Conservation (phyloP, 2,888 invertebrate species). For the Amblyjoppa fuscipennis region DNA sequence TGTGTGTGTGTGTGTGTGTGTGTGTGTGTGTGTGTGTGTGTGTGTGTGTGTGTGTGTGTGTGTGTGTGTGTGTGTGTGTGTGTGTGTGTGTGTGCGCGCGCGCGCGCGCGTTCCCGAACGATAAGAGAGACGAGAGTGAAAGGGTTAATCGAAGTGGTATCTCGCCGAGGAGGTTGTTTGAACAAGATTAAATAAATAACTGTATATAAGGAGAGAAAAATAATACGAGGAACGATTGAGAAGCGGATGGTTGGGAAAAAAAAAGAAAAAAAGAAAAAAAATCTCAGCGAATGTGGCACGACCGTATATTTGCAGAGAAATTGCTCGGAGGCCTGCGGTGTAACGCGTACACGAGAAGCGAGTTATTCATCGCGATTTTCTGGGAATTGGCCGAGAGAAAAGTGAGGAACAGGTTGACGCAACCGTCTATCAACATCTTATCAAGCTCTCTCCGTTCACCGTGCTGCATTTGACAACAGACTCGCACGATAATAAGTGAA, state of each 20-base stretch:
- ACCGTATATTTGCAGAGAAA: conserved; percentile 28
- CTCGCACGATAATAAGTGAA: background rate
- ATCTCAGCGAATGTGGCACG: conserved; percentile 4
- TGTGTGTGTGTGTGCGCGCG: background rate
- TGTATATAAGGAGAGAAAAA: background rate
- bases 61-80: background rate
- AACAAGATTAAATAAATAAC: conserved; percentile 38
- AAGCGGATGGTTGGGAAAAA: conserved; percentile 14
- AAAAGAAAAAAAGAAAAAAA: conserved; percentile 17
- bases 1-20: no score
- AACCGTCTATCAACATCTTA: background rate
- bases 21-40: background rate
- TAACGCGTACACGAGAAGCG: conserved; percentile 4
- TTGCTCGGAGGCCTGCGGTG: conserved; percentile 4
- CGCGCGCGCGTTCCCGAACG: background rate
- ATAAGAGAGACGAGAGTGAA: conserved; percentile 41
- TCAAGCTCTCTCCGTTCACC: background rate
- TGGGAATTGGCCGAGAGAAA: conserved; percentile 4
- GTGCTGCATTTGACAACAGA: conserved; percentile 8
- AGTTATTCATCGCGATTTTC: conserved; percentile 11
- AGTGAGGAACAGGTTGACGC: conserved; percentile 12
- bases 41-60: background rate
- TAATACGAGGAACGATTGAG: conserved; percentile 20
- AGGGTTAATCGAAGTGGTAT: conserved; percentile 44
- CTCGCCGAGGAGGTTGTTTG: conserved; percentile 8